These are phyloP conservation scores for Thaumetopoea pityocampa DNA, from an alignment of 1,140 invertebrate species.

Conservation along the genomic window DNA sequence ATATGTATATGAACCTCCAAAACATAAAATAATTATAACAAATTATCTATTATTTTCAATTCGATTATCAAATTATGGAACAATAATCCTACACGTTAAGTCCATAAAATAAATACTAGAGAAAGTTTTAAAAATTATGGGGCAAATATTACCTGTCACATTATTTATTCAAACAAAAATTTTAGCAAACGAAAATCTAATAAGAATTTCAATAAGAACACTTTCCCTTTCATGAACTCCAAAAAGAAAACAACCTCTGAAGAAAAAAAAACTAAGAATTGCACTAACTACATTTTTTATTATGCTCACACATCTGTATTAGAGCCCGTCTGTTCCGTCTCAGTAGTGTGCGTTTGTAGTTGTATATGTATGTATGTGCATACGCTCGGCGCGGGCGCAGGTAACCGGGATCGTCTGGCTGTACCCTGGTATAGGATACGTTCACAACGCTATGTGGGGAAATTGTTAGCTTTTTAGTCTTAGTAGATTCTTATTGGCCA, in stretches of 20 bases:
- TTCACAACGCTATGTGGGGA: slow-evolving; percentile 48
- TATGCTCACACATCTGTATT: slow-evolving; percentile 36
- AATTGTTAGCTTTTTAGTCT: slow-evolving; percentile 59
- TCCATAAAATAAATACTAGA: too few relatives aligned
- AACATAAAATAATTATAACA: too few relatives aligned
- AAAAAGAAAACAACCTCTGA: background rate
- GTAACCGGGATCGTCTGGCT: slow-evolving; percentile 61
- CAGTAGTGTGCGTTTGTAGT: slow-evolving; percentile 17
- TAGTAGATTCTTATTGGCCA: slow-evolving; percentile 48
- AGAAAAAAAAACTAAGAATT: slow-evolving; percentile 12
- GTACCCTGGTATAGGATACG: slow-evolving; percentile 40
- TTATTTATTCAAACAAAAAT: too few relatives aligned
- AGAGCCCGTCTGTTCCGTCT: slow-evolving; percentile 53
- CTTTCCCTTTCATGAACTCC: slow-evolving; percentile 16
- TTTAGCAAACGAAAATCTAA: too few relatives aligned
- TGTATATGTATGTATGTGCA: slow-evolving; percentile 21
- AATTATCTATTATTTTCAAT: too few relatives aligned
- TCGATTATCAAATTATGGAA: too few relatives aligned
- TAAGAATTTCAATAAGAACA: slow-evolving; percentile 16
- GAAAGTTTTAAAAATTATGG: too few relatives aligned
- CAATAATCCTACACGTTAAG: too few relatives aligned
- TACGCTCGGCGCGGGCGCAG: slow-evolving; percentile 44
- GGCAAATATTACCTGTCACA: too few relatives aligned
- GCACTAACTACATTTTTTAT: slow-evolving; percentile 40
- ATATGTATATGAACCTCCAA: too few relatives aligned